A percentile compares a stretch with the other conserved stretches of the same genome.
phyloP scores from a whole-genome alignment of 2,113 vertebrate species.

The Connochaetes taurinus region DNA sequence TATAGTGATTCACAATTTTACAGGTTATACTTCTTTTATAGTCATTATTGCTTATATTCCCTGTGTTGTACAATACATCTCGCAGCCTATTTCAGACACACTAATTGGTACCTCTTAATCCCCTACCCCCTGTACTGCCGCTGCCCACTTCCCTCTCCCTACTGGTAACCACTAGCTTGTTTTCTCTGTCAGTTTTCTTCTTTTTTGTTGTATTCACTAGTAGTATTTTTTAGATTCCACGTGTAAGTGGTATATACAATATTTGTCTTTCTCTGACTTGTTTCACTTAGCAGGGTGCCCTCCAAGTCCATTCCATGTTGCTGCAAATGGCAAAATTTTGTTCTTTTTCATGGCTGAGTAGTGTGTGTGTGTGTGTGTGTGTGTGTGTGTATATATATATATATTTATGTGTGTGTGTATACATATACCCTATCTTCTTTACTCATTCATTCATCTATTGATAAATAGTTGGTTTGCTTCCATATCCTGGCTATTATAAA shows the following conservation, averaged over 20 bases:
- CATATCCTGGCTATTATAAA: not conserved
- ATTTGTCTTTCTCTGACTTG: not conserved
- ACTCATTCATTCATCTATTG: not conserved
- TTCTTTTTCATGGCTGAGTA: not conserved
- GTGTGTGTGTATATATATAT: not conserved
- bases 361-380: not conserved
- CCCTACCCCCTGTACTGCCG: accelerated
- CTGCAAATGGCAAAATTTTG: not conserved
- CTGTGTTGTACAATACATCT: not conserved
- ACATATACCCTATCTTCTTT: not conserved
- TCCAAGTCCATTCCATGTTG: not conserved
- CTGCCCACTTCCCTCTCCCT: not conserved
- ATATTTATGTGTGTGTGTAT: not conserved
- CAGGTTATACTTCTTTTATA: not conserved
- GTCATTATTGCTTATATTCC: not conserved
- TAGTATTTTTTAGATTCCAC: not conserved
- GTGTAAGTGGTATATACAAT: not conserved
- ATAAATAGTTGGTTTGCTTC: not conserved
- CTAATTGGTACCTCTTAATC: not conserved
- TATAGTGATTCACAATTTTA: not conserved
- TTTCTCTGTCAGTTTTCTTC: not conserved
- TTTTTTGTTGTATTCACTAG: not conserved
- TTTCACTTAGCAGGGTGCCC: not conserved
- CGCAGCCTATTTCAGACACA: not conserved
- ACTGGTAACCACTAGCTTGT: not conserved